These are phyloP conservation scores for Abscondita cerata DNA, from an alignment of 2,888 invertebrate species.

Conservation along the genomic window DNA sequence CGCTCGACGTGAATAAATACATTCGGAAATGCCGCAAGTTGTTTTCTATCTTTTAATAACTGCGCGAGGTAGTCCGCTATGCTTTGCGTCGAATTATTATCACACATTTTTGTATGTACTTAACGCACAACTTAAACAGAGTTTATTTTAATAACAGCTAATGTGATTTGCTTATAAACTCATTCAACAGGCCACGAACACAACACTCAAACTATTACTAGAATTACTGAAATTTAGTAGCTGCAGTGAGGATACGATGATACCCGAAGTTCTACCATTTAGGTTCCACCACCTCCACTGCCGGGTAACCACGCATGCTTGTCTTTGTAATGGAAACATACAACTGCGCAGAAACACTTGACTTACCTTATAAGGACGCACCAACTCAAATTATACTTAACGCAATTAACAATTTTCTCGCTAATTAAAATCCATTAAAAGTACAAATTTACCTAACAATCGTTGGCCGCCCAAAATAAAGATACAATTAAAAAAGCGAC, in stretches of 20 bases:
- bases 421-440: too few species aligned
- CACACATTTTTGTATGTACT: slow-evolving; percentile 53
- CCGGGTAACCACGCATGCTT: slow-evolving; percentile 22
- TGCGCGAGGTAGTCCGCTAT: slow-evolving; percentile 99
- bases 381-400: slow-evolving; percentile 20
- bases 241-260: slow-evolving; percentile 22
- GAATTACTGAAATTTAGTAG: slow-evolving; percentile 26
- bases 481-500: too few species aligned
- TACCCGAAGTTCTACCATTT: slow-evolving; percentile 20
- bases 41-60: slow-evolving; percentile 99
- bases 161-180: slow-evolving; percentile 24
- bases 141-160: slow-evolving; percentile 7
- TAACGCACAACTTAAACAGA: slow-evolving; percentile 18
- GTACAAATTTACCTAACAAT: too few species aligned
- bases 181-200: slow-evolving; percentile 33
- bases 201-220: slow-evolving; percentile 23
- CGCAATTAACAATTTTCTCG: too few species aligned
- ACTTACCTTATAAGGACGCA: slow-evolving; percentile 36
- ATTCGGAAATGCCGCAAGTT: slow-evolving; percentile 99
- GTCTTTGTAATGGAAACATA: slow-evolving; percentile 13
- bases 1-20: slow-evolving; percentile 99
- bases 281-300: slow-evolving; percentile 18
- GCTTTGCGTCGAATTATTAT: slow-evolving; percentile 81
- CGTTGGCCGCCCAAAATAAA: too few species aligned
- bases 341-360: slow-evolving; percentile 28